These are phyloP conservation scores for Alethe castanea DNA, from an alignment of 2,113 vertebrate genomes.

Conservation along the genomic window DNA sequence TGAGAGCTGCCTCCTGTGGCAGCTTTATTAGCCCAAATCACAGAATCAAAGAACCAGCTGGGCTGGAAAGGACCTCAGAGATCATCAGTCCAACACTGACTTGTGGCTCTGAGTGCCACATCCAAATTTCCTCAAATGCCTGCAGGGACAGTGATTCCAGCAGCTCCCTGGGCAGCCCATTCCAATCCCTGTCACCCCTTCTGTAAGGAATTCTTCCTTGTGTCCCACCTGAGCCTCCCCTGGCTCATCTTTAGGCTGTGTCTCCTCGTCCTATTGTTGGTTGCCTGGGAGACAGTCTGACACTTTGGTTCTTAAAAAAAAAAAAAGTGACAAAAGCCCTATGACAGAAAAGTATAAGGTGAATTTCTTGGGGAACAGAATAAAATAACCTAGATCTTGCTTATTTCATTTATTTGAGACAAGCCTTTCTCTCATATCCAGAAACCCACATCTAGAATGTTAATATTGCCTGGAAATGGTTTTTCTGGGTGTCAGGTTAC, in stretches of 20 bases:
- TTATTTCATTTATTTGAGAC: not conserved
- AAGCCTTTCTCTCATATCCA: not conserved
- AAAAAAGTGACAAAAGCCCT: not conserved
- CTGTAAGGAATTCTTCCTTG: not conserved
- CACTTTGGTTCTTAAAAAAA: not conserved
- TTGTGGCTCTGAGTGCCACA: not conserved
- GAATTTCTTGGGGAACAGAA: not conserved
- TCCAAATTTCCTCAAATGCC: not conserved
- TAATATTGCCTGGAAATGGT: not conserved
- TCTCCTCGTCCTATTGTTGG: too few species aligned
- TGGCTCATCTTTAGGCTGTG: not conserved
- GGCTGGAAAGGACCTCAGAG: not conserved
- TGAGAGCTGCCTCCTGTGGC: not conserved
- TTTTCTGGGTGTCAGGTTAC: not conserved
- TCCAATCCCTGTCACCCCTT: accelerated
- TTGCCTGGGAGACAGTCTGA: not conserved
- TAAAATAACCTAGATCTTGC: not conserved
- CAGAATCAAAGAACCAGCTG: not conserved
- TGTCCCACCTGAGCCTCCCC: not conserved
- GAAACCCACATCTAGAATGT: not conserved
- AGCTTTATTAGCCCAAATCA: not conserved
- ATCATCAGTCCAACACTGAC: accelerated
- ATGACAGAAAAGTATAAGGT: not conserved
- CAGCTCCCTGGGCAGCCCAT: not conserved
- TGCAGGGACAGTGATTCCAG: not conserved